Conservation (phyloP, 1,140 invertebrate species). For the Megathymus violae region DNA sequence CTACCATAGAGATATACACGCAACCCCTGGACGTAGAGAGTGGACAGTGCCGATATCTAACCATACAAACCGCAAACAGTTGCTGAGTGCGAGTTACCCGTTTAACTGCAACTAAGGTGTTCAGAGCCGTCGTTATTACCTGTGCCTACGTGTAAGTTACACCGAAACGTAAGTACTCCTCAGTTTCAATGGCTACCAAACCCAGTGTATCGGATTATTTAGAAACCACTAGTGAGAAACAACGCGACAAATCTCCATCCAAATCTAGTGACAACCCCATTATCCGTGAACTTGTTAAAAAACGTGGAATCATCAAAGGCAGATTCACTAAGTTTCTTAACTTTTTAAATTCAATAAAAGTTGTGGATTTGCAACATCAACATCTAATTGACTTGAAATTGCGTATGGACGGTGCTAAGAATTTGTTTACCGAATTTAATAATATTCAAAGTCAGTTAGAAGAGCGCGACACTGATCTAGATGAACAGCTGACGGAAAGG, state of each 20-base stretch:
- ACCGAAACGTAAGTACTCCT: slow-evolving; percentile 10
- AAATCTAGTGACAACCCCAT: neutral
- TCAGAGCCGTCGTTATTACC: slow-evolving; percentile 9
- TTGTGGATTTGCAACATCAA: neutral
- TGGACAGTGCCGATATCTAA: too few relatives aligned
- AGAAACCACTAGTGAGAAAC: slow-evolving; percentile 1
- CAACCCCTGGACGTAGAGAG: too few relatives aligned
- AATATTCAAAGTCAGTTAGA: slow-evolving; percentile 29
- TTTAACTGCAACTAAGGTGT: neutral
- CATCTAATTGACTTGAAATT: slow-evolving; percentile 21
- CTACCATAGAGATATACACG: too few relatives aligned
- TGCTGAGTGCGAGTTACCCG: slow-evolving; percentile 17
- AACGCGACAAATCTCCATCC: slow-evolving; percentile 5
- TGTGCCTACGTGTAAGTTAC: slow-evolving; percentile 1
- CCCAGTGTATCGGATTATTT: neutral
- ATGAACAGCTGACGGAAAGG: slow-evolving; percentile 29
- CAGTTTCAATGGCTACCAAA: slow-evolving; percentile 9
- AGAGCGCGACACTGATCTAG: slow-evolving; percentile 27
- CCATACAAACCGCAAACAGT: too few relatives aligned
- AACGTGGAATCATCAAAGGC: slow-evolving; percentile 10
- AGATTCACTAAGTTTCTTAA: slow-evolving; percentile 14
- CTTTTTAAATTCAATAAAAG: neutral
- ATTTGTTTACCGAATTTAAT: slow-evolving; percentile 34
- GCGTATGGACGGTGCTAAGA: slow-evolving; percentile 19
- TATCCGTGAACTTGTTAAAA: slow-evolving; percentile 13